These are phyloP conservation scores for Ectropis crepuscularia DNA, from an alignment of 2,888 invertebrate genomes.

Conservation along the genomic window DNA sequence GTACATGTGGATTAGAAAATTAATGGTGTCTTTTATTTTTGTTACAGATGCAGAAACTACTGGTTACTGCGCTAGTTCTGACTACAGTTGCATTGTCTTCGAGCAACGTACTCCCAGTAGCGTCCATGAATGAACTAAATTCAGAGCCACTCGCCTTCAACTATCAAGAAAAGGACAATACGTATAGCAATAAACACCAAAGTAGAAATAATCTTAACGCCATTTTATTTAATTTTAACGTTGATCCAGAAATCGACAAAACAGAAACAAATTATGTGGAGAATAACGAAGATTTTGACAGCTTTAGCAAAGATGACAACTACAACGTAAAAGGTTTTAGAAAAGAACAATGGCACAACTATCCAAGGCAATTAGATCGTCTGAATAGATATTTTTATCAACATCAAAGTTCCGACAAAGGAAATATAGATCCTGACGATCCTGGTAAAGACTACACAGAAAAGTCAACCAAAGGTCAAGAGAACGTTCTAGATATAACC, in stretches of 20 bases:
- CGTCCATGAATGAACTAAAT: constrained; percentile 57
- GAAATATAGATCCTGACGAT: constrained; percentile 56
- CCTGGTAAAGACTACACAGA: constrained; percentile 47
- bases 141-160: constrained; percentile 53
- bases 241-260: constrained; percentile 40
- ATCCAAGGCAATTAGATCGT: constrained; percentile 73
- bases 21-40: constrained; percentile 39
- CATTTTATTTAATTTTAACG: constrained; percentile 59
- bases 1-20: no score
- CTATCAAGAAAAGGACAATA: constrained; percentile 71
- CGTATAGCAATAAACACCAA: constrained; percentile 62
- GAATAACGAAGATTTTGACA: constrained; percentile 56
- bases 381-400: constrained; percentile 61
- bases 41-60: constrained; percentile 73
- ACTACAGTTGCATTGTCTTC: constrained; percentile 70
- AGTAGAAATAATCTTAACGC: constrained; percentile 59
- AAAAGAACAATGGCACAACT: constrained; percentile 77
- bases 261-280: constrained; percentile 46
- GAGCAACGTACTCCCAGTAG: constrained; percentile 69
- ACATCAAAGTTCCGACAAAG: constrained; percentile 50
- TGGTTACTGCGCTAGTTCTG: constrained; percentile 68
- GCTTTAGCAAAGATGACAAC: constrained; percentile 55
- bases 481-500: constrained; percentile 43
- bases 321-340: constrained; percentile 68
- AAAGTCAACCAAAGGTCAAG: constrained; percentile 43